Conservation (phyloP, 2,888 invertebrate genomes). For the Spilarctia lutea region DNA sequence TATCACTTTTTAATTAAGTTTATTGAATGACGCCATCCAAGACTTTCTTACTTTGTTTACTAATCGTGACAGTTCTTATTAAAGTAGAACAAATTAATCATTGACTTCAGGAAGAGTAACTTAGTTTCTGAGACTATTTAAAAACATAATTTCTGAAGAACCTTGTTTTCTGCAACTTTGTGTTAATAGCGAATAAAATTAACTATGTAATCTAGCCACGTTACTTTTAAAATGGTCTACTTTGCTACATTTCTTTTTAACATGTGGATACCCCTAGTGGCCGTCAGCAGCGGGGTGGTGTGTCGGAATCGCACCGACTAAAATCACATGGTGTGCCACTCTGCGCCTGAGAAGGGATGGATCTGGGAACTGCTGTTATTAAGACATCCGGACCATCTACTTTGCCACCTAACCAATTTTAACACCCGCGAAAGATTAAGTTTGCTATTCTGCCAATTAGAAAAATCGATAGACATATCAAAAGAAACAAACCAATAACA, state of each 20-base stretch:
- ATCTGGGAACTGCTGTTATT: no score
- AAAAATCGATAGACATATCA: background rate
- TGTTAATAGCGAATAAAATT: background rate
- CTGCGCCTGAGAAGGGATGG: no score
- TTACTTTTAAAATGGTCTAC: no score
- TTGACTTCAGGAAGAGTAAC: no score
- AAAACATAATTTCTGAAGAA: background rate
- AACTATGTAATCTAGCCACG: background rate
- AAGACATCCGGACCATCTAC: no score
- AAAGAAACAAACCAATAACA: background rate
- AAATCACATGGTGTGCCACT: no score
- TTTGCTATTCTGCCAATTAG: background rate
- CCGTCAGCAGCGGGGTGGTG: no score
- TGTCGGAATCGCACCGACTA: no score
- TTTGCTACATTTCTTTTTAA: no score
- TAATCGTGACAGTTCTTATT: background rate
- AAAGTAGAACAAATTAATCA: background rate
- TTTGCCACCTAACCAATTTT: no score
- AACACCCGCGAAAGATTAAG: no score
- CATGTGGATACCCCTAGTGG: no score
- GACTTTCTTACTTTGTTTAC: background rate
- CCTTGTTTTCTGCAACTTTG: background rate
- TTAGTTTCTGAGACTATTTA: background rate
- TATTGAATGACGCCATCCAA: background rate
- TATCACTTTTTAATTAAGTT: constrained; percentile 2